Evolutionary conservation across 2,113 vertebrate genomes (phyloP), one percentile per base, ranked within the genome.

Genomic region (Lamprotornis superbus): DNA sequence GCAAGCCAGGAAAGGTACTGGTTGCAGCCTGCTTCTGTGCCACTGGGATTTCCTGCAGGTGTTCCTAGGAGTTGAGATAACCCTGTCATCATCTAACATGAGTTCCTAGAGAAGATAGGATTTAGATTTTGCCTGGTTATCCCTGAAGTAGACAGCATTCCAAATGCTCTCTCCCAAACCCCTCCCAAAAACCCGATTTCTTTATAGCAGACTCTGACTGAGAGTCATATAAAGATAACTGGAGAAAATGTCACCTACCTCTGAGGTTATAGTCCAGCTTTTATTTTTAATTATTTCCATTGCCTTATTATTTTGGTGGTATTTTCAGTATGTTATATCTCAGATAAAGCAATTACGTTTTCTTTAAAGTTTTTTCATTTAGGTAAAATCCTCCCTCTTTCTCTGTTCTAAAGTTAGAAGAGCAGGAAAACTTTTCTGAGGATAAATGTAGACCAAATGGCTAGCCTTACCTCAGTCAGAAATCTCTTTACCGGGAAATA

Each of bases 1-100:
- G 97, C 98, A 98, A 82, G 98, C 98, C 88, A 98, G 98, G 85
- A 99, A 98, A 99, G 99, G 99, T 99, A 97, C 47, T 3, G 42
- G 3, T 37, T 94, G 73, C 85, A 69, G 30, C 50, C 70, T 61
- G 7, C 52, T n/a, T 7, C 70, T 40, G 20, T 17, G 42, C 37
- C 71, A 5, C 53, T 13, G 57, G 63, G 10, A 11, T 31, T 52
- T 59, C 44, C 59, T 80, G 33, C 39, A 31, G 68, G 53, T 61
- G 12, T 14, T 24, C 21, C 35, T 12, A 37, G 79, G 15, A 22
- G 31, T 1, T 89, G 55, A 23, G 46, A 33, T 37, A 77, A 42
- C 12, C 19, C 60, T 59, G 5, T 27, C 56, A 9, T 37, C 59
- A 10, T 14, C 59, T 49, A 64, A 15, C 10, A 3, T 7, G 33